These are phyloP conservation scores for Thymallus thymallus DNA, from an alignment of 2,113 vertebrate species.

Conservation along the genomic window DNA sequence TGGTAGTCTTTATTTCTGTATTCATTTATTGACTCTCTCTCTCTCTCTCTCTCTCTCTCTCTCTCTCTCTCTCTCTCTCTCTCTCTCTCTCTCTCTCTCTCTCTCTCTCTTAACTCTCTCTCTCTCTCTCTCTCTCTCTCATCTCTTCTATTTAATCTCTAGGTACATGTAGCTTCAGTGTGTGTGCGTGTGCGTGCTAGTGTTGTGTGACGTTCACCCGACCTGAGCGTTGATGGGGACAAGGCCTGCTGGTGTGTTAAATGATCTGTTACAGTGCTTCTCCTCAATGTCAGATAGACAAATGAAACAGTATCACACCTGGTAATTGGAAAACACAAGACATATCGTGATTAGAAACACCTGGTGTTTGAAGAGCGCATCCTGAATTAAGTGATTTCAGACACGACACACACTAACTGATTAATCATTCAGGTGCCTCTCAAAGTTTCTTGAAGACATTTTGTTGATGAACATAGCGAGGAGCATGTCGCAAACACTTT, in stretches of 20 bases:
- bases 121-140: neutral
- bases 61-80: too few relatives aligned
- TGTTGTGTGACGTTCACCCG: slow-evolving; percentile 37
- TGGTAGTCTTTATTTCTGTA: too few relatives aligned
- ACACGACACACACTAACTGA: slow-evolving; percentile 45
- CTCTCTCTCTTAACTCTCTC: too few relatives aligned
- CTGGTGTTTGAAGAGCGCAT: slow-evolving; percentile 51
- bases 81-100: too few relatives aligned
- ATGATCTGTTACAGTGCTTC: slow-evolving; percentile 64
- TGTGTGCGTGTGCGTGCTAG: slow-evolving; percentile 23
- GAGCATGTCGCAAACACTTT: slow-evolving; percentile 20
- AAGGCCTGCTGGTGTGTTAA: slow-evolving; percentile 22
- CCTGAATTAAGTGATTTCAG: slow-evolving; percentile 44
- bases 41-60: too few relatives aligned
- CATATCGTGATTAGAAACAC: slow-evolving; percentile 57
- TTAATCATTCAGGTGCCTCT: slow-evolving; percentile 49
- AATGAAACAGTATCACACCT: slow-evolving; percentile 59
- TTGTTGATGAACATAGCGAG: slow-evolving; percentile 56
- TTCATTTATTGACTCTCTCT: too few relatives aligned
- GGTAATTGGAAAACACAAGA: slow-evolving; percentile 46
- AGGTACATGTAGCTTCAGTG: slow-evolving; percentile 2
- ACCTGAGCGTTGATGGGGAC: slow-evolving; percentile 48
- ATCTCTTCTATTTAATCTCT: neutral
- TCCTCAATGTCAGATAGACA: slow-evolving; percentile 52
- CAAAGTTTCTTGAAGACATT: slow-evolving; percentile 43